Conservation (phyloP, 64 coral and sea anemone genomes). For the Porites lutea region DNA sequence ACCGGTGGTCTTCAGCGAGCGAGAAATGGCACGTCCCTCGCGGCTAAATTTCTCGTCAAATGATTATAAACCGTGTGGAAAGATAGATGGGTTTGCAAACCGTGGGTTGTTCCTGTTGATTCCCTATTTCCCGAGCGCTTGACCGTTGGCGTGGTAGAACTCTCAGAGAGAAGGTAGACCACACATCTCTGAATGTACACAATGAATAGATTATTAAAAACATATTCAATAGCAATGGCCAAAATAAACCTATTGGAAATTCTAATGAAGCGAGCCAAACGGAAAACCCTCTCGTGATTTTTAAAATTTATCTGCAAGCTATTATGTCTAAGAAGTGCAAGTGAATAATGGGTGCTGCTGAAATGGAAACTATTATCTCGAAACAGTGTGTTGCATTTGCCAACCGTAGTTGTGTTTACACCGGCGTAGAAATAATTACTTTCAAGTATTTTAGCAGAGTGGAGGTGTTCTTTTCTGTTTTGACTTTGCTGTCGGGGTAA, state of each 20-base stretch:
- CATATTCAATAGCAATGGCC: slow-evolving; percentile 88
- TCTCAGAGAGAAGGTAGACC: slow-evolving; percentile 25
- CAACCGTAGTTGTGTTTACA: slow-evolving; percentile 49
- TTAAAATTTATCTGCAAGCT: slow-evolving; percentile 52
- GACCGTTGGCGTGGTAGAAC: not conserved
- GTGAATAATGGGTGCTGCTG: slow-evolving; percentile 36
- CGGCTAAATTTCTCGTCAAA: slow-evolving; percentile 37
- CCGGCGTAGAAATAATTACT: slow-evolving; percentile 41
- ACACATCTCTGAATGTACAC: slow-evolving; percentile 97
- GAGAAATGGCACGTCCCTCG: slow-evolving; percentile 59
- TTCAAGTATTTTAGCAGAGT: slow-evolving; percentile 36
- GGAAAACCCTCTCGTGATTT: slow-evolving; percentile 48
- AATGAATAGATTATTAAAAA: slow-evolving; percentile 99
- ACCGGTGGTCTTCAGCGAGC: slow-evolving; percentile 75
- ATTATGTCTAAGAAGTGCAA: slow-evolving; percentile 51
- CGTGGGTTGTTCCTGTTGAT: not conserved
- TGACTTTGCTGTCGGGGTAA: not conserved
- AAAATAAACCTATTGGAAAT: slow-evolving; percentile 92
- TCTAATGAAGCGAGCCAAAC: slow-evolving; percentile 83
- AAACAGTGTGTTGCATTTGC: slow-evolving; percentile 61
- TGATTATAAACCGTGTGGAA: not conserved
- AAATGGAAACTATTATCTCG: slow-evolving; percentile 55
- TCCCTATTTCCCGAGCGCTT: not conserved
- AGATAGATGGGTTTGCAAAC: slow-evolving; percentile 2
- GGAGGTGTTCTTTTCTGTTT: slow-evolving; percentile 5